Base-by-base conservation (phyloP, 2,888 invertebrate genomes). In the Cryptus viduatorius region DNA sequence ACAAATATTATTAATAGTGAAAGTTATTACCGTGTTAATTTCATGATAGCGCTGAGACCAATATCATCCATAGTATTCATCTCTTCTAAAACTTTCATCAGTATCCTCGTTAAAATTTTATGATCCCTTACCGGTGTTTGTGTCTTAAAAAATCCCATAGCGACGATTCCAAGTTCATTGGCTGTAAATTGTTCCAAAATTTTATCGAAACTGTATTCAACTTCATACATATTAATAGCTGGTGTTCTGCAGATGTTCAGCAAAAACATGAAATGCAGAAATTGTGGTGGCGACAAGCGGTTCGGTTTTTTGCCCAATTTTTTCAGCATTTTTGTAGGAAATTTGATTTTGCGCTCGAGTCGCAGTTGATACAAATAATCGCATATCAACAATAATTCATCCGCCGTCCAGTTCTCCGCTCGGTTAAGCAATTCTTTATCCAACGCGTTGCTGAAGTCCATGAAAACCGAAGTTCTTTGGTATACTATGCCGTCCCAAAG, bases 91-190 rank as follows among this genome's bases (percentile, higher is more conserved):
- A 96, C 91, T 89, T 94, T 94, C 1, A 94, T 87, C 48, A 96
- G 95, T 0, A 96, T 94, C 73, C 94, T 94, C 2, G 93, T 88
- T 0, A 96, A 75, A 59, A 97, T 89, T 0, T 92, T 90, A 3
- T 91, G 87, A 91, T 94, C 95, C 84, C 95, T 94, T 69, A 97
- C 94, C 16, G 94, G 95, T 1, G 96, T 96, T 93, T 96, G 95
- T 16, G 96, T 96, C 94, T 97, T 97, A 89, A 98, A 98, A 92
- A 96, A 97, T 0, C 96, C 97, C 95, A 97, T 96, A 4, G 96
- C 95, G 87, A 96, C 95, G 14, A 97, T 95, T 12, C 96, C 96
- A 81, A 97, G 92, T 90, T 98, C 97, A 86, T 96, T 95, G 5
- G 96, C 87, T 29, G 94, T 94, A 90, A 97, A 95, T 31, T 95